These are phyloP conservation scores for Meteorus sp. DNA, from an alignment of 1,140 invertebrate species.

Conservation along the genomic window DNA sequence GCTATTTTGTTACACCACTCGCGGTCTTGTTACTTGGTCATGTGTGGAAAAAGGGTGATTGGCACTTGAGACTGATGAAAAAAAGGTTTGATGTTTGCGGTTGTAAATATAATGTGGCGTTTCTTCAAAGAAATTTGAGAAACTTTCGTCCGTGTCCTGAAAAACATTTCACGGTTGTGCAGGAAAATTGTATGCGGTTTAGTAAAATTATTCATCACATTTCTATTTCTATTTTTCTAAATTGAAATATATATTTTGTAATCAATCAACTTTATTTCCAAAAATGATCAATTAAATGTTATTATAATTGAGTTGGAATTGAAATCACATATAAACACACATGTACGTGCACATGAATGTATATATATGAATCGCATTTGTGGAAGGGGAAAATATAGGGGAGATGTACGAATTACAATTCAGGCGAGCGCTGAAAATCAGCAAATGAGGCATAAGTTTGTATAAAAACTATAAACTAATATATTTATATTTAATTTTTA, in stretches of 20 bases:
- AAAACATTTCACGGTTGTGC: neutral
- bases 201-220: too few species aligned
- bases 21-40: constrained; percentile 1
- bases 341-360: constrained; percentile 42
- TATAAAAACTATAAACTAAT: constrained; percentile 53
- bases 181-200: neutral
- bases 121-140: too few species aligned
- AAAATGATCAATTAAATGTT: constrained; percentile 19
- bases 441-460: constrained; percentile 40
- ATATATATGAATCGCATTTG: too few species aligned
- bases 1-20: constrained; percentile 15
- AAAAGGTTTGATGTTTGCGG: too few species aligned
- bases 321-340: constrained; percentile 43
- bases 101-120: too few species aligned
- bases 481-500: constrained; percentile 39
- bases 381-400: too few species aligned
- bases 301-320: constrained; percentile 28
- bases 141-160: too few species aligned
- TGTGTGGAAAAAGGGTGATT: too few species aligned
- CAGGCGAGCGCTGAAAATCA: constrained; percentile 38
- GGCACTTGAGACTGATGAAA: too few species aligned
- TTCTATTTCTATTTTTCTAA: too few species aligned
- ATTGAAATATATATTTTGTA: neutral
- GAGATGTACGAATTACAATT: constrained; percentile 40
- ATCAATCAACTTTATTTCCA: constrained; percentile 38